Evolutionary conservation across 1,140 invertebrate species (phyloP).

Genomic region (Choristoneura fumiferana): DNA sequence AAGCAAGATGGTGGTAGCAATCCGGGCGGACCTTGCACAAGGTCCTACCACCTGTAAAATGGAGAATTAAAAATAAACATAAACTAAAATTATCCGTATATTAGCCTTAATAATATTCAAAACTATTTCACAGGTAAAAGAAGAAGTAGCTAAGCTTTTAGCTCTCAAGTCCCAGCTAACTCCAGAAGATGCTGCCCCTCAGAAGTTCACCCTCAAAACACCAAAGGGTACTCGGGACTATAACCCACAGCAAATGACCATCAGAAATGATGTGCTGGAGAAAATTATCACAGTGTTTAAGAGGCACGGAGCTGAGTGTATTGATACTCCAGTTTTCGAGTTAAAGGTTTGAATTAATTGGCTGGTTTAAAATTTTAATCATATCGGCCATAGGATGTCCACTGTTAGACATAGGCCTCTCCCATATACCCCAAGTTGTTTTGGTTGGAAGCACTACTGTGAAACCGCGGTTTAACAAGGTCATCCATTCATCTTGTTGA

Average conservation of each 20-base stretch:
- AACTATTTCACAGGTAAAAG: slow-evolving; percentile 59
- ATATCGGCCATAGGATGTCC: no score
- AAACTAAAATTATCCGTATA: neutral
- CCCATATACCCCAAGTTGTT: no score
- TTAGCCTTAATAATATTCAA: slow-evolving; percentile 15
- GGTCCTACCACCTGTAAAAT: no score
- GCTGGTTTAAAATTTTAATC: no score
- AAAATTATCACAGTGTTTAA: slow-evolving; percentile 96
- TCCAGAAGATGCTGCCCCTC: slow-evolving; percentile 76
- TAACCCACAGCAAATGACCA: slow-evolving; percentile 95
- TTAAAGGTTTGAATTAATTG: slow-evolving; percentile 86
- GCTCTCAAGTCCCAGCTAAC: slow-evolving; percentile 87
- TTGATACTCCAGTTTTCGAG: slow-evolving; percentile 99
- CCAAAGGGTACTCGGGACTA: slow-evolving; percentile 98
- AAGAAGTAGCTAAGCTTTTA: slow-evolving; percentile 90
- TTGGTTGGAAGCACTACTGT: no score
- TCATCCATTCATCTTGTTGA: no score
- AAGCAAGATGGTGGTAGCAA: no score
- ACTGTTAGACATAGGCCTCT: no score
- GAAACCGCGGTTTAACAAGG: no score
- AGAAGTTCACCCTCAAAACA: slow-evolving; percentile 93
- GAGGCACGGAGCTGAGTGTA: slow-evolving; percentile 97
- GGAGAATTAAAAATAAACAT: no score
- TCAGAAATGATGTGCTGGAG: slow-evolving; percentile 92
- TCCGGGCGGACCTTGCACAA: no score